Conservation (phyloP, 2,113 vertebrate species). For the Paracyprichromis sp. region DNA sequence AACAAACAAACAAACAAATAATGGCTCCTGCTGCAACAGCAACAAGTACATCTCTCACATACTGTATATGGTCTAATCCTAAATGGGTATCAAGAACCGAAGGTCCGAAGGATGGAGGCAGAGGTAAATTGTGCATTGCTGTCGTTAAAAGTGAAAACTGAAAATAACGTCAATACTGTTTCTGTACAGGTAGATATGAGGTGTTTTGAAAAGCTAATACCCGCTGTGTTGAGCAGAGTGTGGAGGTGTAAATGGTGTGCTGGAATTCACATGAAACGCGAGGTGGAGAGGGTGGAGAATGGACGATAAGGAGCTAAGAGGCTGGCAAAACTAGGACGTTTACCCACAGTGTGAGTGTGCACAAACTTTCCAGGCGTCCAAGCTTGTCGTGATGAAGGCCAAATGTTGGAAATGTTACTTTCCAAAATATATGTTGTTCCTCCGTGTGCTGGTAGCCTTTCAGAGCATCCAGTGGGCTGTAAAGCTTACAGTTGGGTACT, state of each 20-base stretch:
- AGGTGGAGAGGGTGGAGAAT: background rate
- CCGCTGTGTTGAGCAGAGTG: background rate
- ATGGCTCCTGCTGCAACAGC: conserved; percentile 42
- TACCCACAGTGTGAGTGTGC: background rate
- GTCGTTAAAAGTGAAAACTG: conserved; percentile 15
- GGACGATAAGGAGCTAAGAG: background rate
- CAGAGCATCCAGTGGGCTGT: background rate
- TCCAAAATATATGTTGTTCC: background rate
- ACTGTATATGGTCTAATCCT: background rate
- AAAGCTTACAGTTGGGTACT: background rate
- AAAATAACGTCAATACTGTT: conserved; percentile 65
- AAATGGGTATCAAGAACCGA: background rate
- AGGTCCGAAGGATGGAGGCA: conserved; percentile 17
- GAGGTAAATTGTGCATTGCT: conserved; percentile 62
- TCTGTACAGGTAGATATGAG: conserved; percentile 56
- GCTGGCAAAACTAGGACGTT: background rate
- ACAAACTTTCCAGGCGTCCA: background rate
- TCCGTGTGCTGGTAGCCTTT: background rate
- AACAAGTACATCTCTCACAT: conserved; percentile 8
- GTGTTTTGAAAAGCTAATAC: conserved; percentile 20
- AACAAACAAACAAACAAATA: conserved; percentile 44
- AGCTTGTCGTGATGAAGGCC: background rate
- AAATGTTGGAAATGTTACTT: background rate
- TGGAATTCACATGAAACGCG: conserved; percentile 33
- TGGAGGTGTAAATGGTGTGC: conserved; percentile 51